Evolutionary conservation across 2,888 invertebrate genomes (phyloP).

Genomic region (Platerodrilus igneus): DNA sequence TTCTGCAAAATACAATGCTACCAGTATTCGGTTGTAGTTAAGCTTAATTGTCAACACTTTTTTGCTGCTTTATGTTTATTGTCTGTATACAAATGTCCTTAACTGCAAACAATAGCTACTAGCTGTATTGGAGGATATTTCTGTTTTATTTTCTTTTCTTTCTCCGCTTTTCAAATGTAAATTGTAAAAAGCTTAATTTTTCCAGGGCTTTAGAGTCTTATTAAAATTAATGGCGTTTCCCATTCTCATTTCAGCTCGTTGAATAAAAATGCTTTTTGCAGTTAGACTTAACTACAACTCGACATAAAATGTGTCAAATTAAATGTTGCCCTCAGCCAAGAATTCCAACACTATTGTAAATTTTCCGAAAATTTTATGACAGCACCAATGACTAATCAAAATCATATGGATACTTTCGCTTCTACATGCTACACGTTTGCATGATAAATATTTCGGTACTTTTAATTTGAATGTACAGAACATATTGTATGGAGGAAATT

Average conservation of each 20-base stretch:
- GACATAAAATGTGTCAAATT: no score
- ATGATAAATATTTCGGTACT: no score
- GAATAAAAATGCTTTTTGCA: no score
- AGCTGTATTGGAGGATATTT: slow-evolving; percentile 39
- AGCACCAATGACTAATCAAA: no score
- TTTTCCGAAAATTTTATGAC: no score
- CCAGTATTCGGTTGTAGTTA: slow-evolving; percentile 40
- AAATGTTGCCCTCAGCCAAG: no score
- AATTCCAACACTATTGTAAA: no score
- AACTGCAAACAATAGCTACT: slow-evolving; percentile 39
- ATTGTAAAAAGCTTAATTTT: slow-evolving; percentile 34
- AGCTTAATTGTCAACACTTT: slow-evolving; percentile 45
- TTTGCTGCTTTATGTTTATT: slow-evolving; percentile 39
- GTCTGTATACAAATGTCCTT: slow-evolving; percentile 42
- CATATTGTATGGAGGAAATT: no score
- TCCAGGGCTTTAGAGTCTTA: slow-evolving; percentile 30
- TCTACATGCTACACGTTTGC: no score
- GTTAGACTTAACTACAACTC: no score
- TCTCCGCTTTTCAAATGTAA: slow-evolving; percentile 41
- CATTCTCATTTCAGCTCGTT: slow-evolving; percentile 19
- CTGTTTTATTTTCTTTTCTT: slow-evolving; percentile 38
- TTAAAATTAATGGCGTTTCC: slow-evolving; percentile 31
- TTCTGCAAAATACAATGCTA: slow-evolving; percentile 33
- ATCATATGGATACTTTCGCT: no score
- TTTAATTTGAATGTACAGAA: no score